Evolutionary conservation across 92 coral and sea anemone genomes (phyloP).

Genomic region (Bergia puertoricense): DNA sequence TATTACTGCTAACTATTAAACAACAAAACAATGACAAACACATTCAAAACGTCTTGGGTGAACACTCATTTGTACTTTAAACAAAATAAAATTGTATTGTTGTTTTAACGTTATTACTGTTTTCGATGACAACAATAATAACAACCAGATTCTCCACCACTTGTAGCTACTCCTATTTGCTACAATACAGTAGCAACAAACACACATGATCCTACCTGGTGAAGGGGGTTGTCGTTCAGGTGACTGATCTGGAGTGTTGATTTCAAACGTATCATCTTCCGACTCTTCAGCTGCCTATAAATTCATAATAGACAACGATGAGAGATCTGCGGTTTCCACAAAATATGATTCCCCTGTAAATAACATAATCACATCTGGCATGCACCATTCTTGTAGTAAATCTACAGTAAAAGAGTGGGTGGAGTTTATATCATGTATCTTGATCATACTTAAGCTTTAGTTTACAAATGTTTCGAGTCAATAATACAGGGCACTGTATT

Average conservation of each 20-base stretch:
- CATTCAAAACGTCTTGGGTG: background rate
- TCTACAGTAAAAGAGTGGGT: too few relatives aligned
- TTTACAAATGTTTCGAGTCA: too few relatives aligned
- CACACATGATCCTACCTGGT: background rate
- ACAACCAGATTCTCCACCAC: background rate
- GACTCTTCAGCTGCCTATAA: constrained; percentile 29
- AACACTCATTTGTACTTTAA: too few relatives aligned
- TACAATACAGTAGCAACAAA: background rate
- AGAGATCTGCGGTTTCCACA: background rate
- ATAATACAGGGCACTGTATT: too few relatives aligned
- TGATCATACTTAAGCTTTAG: too few relatives aligned
- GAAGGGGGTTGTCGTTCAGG: constrained; percentile 16
- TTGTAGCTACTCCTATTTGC: too few relatives aligned
- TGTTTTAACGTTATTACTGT: background rate
- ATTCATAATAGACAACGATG: background rate
- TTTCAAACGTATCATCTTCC: constrained; percentile 38
- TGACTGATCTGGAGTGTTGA: constrained; percentile 35
- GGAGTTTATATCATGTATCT: too few relatives aligned
- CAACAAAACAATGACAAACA: background rate
- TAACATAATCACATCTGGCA: too few relatives aligned
- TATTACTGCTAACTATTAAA: too few relatives aligned
- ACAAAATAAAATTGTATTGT: too few relatives aligned
- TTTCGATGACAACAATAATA: background rate
- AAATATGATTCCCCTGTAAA: too few relatives aligned
- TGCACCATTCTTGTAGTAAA: too few relatives aligned